Evolutionary conservation across 2,888 invertebrate genomes (phyloP), one percentile per base, ranked within the genome.

Genomic region (Acholoe squamosa): DNA sequence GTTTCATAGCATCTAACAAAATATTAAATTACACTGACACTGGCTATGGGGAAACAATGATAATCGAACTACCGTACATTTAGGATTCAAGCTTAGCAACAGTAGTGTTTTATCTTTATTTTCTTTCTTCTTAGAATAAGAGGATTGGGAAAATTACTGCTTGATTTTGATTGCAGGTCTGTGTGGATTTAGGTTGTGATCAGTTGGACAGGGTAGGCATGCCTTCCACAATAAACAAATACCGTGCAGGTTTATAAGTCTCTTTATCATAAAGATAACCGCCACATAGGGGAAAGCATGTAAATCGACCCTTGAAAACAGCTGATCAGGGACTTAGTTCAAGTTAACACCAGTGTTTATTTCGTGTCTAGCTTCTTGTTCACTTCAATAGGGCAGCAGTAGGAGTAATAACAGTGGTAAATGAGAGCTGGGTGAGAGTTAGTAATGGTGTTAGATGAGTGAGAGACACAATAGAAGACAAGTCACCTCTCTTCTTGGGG

Each of bases 401-500:
- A 77, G 25, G 28, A 77, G 77, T 77, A 43, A 31, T 28, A 33
- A 10, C 10, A 43, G 10, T 3, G 5, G 77, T 10, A n/a, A 12
- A 16, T 5, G n/a, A 43, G 3, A 84, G 33, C 14, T 10, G 10
- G 28, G 86, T 54, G 86, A 54, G 52, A 28, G 56, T 54, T 86
- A 86, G 86, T 86, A 86, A 25, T 28, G 22, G 54, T 52, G 86
- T 31, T 51, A 33, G 31, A 86, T 16, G 61, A 61, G 61, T 61
- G 43, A 43, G 43, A 43, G 43, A 43, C 43, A 43, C 43, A 43
- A 43, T 43, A 61, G 19, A 61, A 61, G 61, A 19, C n/a, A 43
- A 31, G 12, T 86, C 89, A 89, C 89, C 89, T 89, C 89, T 43
- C 89, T 89, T 89, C 89, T 77, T 33, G 25, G 89, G 89, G 54